Evolutionary conservation across 2,113 vertebrate species (phyloP), one percentile per base, ranked within the genome.

Genomic region (Mus spicilegus): DNA sequence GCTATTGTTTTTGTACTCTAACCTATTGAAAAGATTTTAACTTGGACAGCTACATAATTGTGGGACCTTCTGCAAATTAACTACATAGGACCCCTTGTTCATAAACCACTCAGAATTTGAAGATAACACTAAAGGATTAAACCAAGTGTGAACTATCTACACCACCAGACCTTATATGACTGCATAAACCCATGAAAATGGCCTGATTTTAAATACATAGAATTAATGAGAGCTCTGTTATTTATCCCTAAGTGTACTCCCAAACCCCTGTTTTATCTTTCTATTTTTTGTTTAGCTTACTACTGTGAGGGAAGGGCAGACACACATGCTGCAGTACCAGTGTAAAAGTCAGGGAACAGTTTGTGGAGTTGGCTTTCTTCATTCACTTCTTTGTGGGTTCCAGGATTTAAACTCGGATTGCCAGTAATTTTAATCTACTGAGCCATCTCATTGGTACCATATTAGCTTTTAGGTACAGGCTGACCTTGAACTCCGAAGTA

Each of bases 21-120:
- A 33, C 78, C 46, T 78, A 58, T n/a, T 75, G 58, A 92, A 73
- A 97, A 81, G 78, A 93, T 24, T 51, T 3, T 36, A 3, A 87
- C 36, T 65, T 61, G 39, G 3, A 89, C 19, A 87, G 69, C 67
- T 94, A 58, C 26, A 42, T 95, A 89, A 90, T 87, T 87, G 26
- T 42, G 54, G 54, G 36, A 3, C 16, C 54, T 89, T 42, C 1
- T 76, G 6, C 87, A 76, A 76, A 75, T 42, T 75, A 73, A 89
- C 22, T 46, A 76, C 28, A 12, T 70, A 93, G 42, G 24, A 14
- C 36, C 72, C 22, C 14, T 94, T 69, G 13, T 96, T 89, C 5
- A 70, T 73, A 95, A 94, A 75, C 42, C 54, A 82, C 77, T 80
- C 70, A 95, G 87, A 96, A 93, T 91, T 91, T 91, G 36, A 93